Percentiles rank a stretch among this genome's conserved stretches.
These are phyloP conservation scores for Tenthredo distinguenda DNA, from an alignment of 2,888 invertebrate species.

Conservation along the genomic window DNA sequence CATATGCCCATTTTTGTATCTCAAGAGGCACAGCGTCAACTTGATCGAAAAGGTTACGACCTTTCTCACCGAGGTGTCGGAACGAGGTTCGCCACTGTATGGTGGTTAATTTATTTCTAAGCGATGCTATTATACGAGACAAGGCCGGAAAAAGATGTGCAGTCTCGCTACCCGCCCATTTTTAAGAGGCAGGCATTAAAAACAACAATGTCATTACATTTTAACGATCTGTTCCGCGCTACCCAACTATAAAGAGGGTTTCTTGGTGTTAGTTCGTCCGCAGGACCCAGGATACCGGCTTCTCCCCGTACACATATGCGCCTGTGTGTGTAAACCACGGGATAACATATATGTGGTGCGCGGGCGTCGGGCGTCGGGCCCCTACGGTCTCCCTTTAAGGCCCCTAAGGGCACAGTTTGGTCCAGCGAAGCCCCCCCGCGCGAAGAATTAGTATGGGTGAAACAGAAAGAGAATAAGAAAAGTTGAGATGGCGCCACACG, in stretches of 20 bases:
- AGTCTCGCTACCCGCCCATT: slow-evolving; percentile 69
- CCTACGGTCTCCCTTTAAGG: slow-evolving; percentile 45
- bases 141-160: slow-evolving; percentile 45
- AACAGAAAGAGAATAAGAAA: slow-evolving; percentile 66
- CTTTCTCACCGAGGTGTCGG: slow-evolving; percentile 45
- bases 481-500: slow-evolving; percentile 77
- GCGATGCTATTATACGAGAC: slow-evolving; percentile 50
- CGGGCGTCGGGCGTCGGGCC: slow-evolving; percentile 45
- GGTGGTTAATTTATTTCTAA: slow-evolving; percentile 51
- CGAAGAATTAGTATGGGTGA: slow-evolving; percentile 76
- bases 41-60: slow-evolving; percentile 40
- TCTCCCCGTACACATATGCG: not conserved
- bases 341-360: not conserved
- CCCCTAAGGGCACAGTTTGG: slow-evolving; percentile 56
- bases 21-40: not conserved
- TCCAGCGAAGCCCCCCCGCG: slow-evolving; percentile 61
- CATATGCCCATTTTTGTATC: not conserved
- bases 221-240: slow-evolving; percentile 72
- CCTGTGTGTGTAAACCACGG: not conserved
- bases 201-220: slow-evolving; percentile 76
- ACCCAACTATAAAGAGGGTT: slow-evolving; percentile 50
- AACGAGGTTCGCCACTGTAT: slow-evolving; percentile 28
- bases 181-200: slow-evolving; percentile 74
- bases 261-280: not conserved
- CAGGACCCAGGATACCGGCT: slow-evolving; percentile 26